phyloP scores from a whole-genome alignment of 2,888 invertebrate species.

The Synergus laeviventris region DNA sequence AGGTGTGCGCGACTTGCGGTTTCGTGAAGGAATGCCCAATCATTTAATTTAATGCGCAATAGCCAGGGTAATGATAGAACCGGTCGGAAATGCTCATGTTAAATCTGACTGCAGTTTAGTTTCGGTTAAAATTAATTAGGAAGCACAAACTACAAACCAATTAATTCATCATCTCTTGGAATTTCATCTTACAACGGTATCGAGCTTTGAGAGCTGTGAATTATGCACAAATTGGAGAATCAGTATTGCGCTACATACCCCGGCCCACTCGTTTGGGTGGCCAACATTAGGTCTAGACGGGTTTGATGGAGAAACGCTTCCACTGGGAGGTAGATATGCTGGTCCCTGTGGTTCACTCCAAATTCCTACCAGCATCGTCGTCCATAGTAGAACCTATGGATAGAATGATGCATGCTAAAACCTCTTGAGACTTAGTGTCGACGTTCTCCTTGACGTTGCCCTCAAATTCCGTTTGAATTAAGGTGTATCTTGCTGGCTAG shows the following conservation, averaged over 20 bases:
- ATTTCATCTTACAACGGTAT: conserved; percentile 23
- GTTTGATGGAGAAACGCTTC: conserved; percentile 55
- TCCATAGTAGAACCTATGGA: conserved; percentile 58
- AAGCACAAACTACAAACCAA: neutral
- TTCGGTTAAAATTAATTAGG: conserved; percentile 19
- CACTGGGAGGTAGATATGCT: conserved; percentile 79
- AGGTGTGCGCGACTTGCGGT: conserved; percentile 22
- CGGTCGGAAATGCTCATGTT: conserved; percentile 4
- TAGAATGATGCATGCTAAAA: conserved; percentile 48
- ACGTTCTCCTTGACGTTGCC: conserved; percentile 39
- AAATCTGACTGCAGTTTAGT: conserved; percentile 18
- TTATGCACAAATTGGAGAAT: conserved; percentile 44
- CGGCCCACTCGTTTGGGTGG: conserved; percentile 75
- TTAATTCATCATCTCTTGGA: conserved; percentile 27
- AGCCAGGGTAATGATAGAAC: neutral
- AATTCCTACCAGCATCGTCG: conserved; percentile 74
- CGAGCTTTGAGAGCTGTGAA: conserved; percentile 27
- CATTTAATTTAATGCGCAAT: conserved; percentile 33
- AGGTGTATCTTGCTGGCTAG: conserved; percentile 32
- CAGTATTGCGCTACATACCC: conserved; percentile 63
- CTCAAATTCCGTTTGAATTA: conserved; percentile 46
- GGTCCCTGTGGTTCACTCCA: conserved; percentile 76
- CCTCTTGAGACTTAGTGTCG: conserved; percentile 28
- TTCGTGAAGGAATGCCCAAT: conserved; percentile 28
- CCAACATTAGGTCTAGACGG: conserved; percentile 58